Base-by-base conservation (phyloP, 2,888 invertebrate genomes). In the Dicyrtomina minuta region DNA sequence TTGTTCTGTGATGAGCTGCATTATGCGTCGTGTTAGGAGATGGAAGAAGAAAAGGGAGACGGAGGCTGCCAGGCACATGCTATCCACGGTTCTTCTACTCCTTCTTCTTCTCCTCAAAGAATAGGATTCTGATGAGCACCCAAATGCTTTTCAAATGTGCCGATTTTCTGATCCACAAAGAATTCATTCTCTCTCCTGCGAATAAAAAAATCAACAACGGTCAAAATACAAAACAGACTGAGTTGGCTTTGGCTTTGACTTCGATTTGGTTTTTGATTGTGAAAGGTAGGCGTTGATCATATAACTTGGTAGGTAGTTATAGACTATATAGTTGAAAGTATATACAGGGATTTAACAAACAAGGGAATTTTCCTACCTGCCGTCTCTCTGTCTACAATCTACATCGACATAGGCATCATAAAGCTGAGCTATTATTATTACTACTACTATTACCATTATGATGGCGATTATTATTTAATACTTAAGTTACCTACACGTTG, bases 51-150 rank as follows among this genome's bases (percentile, higher is more conserved):
- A 43, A 43, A 43, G 43, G 15, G n/a, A 39, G 12, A 22, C 15
- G 68, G 68, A 68, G 68, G 71, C 65, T 68, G 71, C 71, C 71
- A 66, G 71, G 71, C 71, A 71, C 71, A 71, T 71, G 71, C 67
- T 65, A 22, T 43, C 68, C 56, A 60, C 43, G 20, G 24, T 44
- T 22, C 43, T 43, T 60, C 22, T 41, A 41, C 58, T 58, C 39
- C 58, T 58, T 61, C 26, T 61, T 20, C 41, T 53, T 51, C 53
- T 65, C 33, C 39, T 55, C 43, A 59, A 67, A 67, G 70, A 71
- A 71, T 71, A 71, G 70, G 62, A 65, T 68, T 71, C 67, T 71
- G 70, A 71, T 71, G 70, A 71, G 70, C 67, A 68, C 67, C 70
- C 64, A 65, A 67, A 68, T 66, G 62, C 62, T 71, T 62, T 66